These are phyloP conservation scores for Phoenicopterus ruber DNA, from an alignment of 2,113 vertebrate species.

Conservation along the genomic window DNA sequence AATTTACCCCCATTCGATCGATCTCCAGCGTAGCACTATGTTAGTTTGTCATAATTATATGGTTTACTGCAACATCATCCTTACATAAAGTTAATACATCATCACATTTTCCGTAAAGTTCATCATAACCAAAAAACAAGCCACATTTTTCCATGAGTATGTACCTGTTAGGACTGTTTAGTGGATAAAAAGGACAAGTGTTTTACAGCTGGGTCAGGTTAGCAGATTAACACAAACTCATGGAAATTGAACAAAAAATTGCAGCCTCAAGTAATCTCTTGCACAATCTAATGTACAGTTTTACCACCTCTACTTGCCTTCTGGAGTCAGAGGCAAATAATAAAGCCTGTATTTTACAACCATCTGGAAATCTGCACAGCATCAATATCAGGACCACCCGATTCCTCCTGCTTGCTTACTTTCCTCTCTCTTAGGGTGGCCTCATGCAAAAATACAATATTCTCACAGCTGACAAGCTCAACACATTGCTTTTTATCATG, in stretches of 20 bases:
- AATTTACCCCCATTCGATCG: not conserved
- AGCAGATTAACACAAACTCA: constrained; percentile 3
- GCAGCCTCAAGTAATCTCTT: not conserved
- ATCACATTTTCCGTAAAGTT: not conserved
- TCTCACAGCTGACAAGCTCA: constrained; percentile 2
- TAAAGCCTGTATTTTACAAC: not conserved
- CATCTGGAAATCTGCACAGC: not conserved
- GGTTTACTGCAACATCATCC: not conserved
- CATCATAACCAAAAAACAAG: not conserved
- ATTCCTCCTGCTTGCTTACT: not conserved
- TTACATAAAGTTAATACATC: not conserved
- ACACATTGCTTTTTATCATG: not conserved
- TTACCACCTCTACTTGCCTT: not conserved
- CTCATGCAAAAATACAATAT: not conserved
- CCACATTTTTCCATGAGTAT: not conserved
- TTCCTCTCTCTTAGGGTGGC: not conserved
- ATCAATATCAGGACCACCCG: not conserved
- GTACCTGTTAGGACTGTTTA: not conserved
- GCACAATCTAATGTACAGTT: not conserved
- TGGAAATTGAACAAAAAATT: not conserved
- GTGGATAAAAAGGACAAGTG: not conserved
- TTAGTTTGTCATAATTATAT: not conserved
- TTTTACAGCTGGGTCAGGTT: constrained; percentile 10
- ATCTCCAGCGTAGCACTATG: not conserved
- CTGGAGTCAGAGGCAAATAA: not conserved